Base-by-base conservation (phyloP, 2,888 invertebrate genomes). In the Physocephala rufipes region DNA sequence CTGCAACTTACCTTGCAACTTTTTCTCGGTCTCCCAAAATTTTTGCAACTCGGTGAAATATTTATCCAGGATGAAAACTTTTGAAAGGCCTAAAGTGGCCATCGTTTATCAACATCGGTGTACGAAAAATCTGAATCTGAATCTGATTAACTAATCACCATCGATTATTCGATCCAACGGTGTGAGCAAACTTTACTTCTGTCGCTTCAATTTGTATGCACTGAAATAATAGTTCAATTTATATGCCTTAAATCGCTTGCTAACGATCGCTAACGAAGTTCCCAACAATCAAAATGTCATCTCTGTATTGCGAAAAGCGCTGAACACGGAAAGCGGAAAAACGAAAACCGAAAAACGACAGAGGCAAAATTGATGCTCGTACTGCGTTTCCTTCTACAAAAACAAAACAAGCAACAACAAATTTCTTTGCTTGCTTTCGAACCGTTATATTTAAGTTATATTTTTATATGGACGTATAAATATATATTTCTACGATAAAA, bases 31-130 rank as follows among this genome's bases (percentile, higher is more conserved):
- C 88, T 96, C 95, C 95, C 96, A 95, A 89, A 96, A 95, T 89
- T 96, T 96, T 87, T 95, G 95, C 87, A 97, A 90, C 89, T 96
- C 96, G 79, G 95, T 95, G 89, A 96, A 96, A 88, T 96, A 96
- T 88, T 96, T 96, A 92, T 96, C 96, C 90, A 96, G 91, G 87
- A 96, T 96, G 91, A 96, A 96, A 88, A 96, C 96, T 90, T 96
- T 96, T 86, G 95, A 95, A 83, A 96, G 93, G 90, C 96, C 96
- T 89, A 96, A 91, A 88, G 95, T 95, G 90, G 96, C 95, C 96
- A 96, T 96, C 79, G 82, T 85, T 83, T 78, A 82, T 79, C 78
- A 76, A 83, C 85, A 85, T 84, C 84, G 81, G 84, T 82, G 78
- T 82, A 67, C 75, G 73, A 69, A 67, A 15, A 70, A 58, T n/a